Evolutionary conservation across 92 coral and sea anemone species (phyloP).

Genomic region (Palythoa grandis): DNA sequence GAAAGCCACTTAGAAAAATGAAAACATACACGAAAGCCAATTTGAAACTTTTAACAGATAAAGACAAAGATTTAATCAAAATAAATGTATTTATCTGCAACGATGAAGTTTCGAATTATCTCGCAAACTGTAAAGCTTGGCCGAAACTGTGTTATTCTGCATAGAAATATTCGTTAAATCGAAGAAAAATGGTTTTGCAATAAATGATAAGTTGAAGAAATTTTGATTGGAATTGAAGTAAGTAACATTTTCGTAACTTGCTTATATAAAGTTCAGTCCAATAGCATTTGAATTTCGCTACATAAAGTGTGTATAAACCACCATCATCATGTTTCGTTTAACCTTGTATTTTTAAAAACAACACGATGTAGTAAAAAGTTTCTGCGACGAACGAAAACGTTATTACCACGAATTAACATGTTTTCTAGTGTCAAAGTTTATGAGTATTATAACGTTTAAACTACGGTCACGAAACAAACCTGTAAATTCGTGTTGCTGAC

Average conservation of each 20-base stretch:
- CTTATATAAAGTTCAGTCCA: not conserved
- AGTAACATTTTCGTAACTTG: not conserved
- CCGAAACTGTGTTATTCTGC: not conserved
- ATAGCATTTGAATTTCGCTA: not conserved
- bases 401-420: not conserved
- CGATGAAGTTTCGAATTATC: not conserved
- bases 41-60: too few relatives aligned
- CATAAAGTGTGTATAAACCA: not conserved
- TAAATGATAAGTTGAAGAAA: not conserved
- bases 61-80: too few relatives aligned
- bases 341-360: not conserved
- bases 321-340: slow-evolving; percentile 26
- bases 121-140: not conserved
- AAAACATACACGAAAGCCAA: too few relatives aligned
- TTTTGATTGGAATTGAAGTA: not conserved
- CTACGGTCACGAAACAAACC: slow-evolving; percentile 61
- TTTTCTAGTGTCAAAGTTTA: not conserved
- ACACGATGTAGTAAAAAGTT: not conserved
- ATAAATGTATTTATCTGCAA: too few relatives aligned
- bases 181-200: not conserved
- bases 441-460: not conserved
- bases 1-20: too few relatives aligned
- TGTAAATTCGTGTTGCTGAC: slow-evolving; percentile 77
- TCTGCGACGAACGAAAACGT: not conserved
- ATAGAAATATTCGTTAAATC: not conserved